phyloP scores from a whole-genome alignment of 37 sponge, comb jelly and placozoan species.

The Amphimedon queenslandica region DNA sequence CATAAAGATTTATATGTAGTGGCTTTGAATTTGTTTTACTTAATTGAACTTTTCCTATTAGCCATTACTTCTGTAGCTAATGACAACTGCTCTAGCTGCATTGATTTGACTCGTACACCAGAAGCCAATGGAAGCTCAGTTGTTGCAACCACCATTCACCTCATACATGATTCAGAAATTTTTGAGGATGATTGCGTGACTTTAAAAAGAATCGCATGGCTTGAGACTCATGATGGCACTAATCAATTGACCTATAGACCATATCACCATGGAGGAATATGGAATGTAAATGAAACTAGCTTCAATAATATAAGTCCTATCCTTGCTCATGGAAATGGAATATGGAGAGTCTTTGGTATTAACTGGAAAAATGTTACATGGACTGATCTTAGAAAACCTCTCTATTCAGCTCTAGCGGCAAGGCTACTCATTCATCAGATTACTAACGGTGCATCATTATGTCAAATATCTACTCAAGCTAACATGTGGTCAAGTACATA shows the following conservation, averaged over 20 bases:
- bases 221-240: neutral
- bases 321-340: no score
- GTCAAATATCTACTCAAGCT: no score
- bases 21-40: no score
- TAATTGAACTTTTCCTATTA: no score
- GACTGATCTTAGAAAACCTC: neutral
- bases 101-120: neutral
- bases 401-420: conserved; percentile 20
- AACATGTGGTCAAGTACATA: no score
- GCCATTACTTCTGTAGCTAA: no score
- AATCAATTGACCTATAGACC: neutral
- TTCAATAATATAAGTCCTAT: no score
- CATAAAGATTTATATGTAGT: no score
- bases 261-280: conserved; percentile 1
- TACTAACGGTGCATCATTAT: no score
- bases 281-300: no score
- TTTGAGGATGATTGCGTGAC: neutral
- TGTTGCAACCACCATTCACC: neutral
- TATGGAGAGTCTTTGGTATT: neutral
- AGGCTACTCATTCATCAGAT: neutral
- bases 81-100: no score
- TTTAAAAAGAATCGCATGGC: neutral
- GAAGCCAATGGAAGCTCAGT: neutral
- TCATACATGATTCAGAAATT: neutral
- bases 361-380: conserved; percentile 6